Conservation (phyloP, 2,797 vertebrate genomes). For the Erithacus rubecula region DNA sequence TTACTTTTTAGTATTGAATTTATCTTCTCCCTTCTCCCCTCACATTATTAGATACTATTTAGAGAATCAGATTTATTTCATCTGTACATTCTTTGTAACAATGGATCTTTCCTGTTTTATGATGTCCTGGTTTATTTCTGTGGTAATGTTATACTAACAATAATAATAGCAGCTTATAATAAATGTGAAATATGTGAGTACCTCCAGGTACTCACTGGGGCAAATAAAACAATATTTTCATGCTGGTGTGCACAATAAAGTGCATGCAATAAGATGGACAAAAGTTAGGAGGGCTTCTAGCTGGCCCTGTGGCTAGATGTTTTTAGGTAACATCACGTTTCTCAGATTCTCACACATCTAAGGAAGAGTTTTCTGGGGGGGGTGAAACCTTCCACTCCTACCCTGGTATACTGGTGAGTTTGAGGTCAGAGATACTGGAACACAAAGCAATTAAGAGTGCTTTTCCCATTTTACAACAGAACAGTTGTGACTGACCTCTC, state of each 20-base stretch:
- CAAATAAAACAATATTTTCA: neutral
- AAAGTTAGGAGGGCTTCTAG: neutral
- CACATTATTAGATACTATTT: neutral
- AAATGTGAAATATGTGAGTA: neutral
- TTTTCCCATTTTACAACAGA: neutral
- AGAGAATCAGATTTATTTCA: neutral
- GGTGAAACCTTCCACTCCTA: neutral
- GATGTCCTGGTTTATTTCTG: neutral
- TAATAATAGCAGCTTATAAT: neutral
- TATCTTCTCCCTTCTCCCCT: accelerated
- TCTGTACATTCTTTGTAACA: neutral
- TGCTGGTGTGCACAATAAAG: neutral
- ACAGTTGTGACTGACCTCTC: neutral
- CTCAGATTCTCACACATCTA: neutral
- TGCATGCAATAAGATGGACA: neutral
- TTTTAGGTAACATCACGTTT: neutral
- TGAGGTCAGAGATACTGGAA: neutral
- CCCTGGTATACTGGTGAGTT: neutral
- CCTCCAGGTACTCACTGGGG: neutral
- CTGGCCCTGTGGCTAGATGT: neutral
- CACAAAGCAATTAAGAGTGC: neutral
- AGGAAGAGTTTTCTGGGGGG: neutral
- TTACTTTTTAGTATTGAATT: neutral
- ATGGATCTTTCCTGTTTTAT: neutral
- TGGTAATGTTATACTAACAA: neutral